Percentiles rank a stretch among this genome's conserved stretches.
Conservation (phyloP, 2,113 vertebrate genomes). For the Syrrhaptes paradoxus region DNA sequence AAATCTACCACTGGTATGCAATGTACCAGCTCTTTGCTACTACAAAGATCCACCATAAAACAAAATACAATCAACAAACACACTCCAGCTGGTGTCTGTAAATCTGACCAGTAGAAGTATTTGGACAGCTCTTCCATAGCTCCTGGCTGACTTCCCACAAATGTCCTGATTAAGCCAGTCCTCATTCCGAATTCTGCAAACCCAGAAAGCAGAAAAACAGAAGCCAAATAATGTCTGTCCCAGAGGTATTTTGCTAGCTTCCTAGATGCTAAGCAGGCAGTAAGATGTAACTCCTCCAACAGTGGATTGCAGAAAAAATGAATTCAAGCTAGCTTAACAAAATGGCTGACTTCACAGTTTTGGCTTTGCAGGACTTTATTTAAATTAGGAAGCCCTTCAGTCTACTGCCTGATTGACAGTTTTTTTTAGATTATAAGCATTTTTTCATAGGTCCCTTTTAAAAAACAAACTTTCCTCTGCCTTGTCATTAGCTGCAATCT, state of each 20-base stretch:
- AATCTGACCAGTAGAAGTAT: neutral
- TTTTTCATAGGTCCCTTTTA: neutral
- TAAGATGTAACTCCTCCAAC: neutral
- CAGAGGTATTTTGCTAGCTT: neutral
- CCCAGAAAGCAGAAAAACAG: neutral
- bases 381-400: neutral
- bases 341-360: neutral
- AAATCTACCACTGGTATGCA: neutral
- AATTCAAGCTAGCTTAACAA: neutral
- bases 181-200: neutral
- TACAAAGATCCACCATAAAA: neutral
- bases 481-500: neutral
- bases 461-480: neutral
- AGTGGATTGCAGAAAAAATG: neutral
- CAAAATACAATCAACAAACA: neutral
- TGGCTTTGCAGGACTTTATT: neutral
- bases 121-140: neutral
- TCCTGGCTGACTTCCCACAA: neutral
- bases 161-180: neutral
- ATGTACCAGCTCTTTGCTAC: neutral
- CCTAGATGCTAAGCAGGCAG: neutral
- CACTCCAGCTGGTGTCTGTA: neutral
- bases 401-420: neutral
- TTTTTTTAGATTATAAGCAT: neutral
- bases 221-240: neutral